Evolutionary conservation across 64 coral and sea anemone genomes (phyloP).

Genomic region (Catalaphyllia jardinei): DNA sequence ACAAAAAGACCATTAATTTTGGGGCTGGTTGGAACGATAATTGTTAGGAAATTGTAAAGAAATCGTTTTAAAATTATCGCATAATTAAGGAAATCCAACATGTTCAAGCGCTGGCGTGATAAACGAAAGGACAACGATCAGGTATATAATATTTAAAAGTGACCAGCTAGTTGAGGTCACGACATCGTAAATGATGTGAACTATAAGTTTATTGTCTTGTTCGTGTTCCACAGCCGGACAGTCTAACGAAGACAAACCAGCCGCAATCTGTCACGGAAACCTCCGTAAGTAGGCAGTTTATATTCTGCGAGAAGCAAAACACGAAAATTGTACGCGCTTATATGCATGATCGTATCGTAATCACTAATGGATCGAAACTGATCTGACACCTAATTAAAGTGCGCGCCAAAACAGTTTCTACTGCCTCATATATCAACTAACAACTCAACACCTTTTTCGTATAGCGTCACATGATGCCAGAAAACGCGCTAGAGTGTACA

Average conservation of each 20-base stretch:
- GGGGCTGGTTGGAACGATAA: neutral
- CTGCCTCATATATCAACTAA: too few species aligned
- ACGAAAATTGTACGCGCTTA: too few species aligned
- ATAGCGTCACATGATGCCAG: too few species aligned
- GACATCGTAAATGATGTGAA: neutral
- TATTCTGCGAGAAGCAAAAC: neutral
- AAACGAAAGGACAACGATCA: slow-evolving; percentile 58
- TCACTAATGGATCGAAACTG: too few species aligned
- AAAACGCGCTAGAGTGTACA: too few species aligned
- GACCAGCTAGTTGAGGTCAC: neutral
- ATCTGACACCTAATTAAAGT: too few species aligned
- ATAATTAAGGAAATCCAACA: slow-evolving; percentile 28
- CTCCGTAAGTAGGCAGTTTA: slow-evolving; percentile 7
- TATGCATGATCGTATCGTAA: too few species aligned
- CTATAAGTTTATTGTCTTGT: neutral
- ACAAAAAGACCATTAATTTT: slow-evolving; percentile 1
- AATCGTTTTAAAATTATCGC: neutral
- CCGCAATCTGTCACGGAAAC: slow-evolving; percentile 12
- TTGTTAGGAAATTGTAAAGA: neutral
- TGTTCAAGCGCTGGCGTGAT: slow-evolving; percentile 81
- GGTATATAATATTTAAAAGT: neutral
- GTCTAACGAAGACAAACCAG: slow-evolving; percentile 7
- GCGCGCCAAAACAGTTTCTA: too few species aligned
- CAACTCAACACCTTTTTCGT: too few species aligned
- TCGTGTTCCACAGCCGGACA: slow-evolving; percentile 2